Evolutionary conservation across 1,140 invertebrate genomes (phyloP).

Genomic region (Zaprionus lachaisei): DNA sequence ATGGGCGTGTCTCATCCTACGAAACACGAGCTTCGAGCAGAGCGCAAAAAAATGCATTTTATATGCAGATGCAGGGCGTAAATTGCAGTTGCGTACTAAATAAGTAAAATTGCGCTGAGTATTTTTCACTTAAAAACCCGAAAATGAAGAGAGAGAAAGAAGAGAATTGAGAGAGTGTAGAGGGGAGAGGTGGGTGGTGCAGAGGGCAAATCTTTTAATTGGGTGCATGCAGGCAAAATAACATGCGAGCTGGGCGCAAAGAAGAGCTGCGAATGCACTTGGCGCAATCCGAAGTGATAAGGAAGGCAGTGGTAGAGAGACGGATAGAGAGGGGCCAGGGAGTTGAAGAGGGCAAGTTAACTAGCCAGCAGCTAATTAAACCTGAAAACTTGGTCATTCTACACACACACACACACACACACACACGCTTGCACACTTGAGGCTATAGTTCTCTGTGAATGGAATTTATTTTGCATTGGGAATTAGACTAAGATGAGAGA

Average conservation of each 20-base stretch:
- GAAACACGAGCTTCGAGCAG: constrained; percentile 35
- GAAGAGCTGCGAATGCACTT: constrained; percentile 27
- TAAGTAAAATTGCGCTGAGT: constrained; percentile 83
- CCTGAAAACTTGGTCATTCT: constrained; percentile 75
- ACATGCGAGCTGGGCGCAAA: constrained; percentile 75
- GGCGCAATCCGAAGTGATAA: background rate
- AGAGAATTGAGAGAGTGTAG: background rate
- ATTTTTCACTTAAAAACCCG: constrained; percentile 79
- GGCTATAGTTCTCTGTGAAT: constrained; percentile 39
- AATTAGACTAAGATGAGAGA: constrained; percentile 75
- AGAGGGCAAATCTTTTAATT: constrained; percentile 74
- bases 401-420: constrained; percentile 37
- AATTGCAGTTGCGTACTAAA: constrained; percentile 83
- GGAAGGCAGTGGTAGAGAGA: background rate
- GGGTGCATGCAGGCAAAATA: constrained; percentile 82
- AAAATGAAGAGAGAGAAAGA: constrained; percentile 7
- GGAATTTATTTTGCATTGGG: constrained; percentile 65
- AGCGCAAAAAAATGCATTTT: constrained; percentile 70
- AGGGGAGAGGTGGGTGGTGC: constrained; percentile 8
- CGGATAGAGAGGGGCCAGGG: background rate
- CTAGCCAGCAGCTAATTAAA: constrained; percentile 79
- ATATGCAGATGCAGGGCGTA: constrained; percentile 81
- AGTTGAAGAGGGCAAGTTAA: constrained; percentile 66
- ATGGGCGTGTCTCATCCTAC: constrained; percentile 58
- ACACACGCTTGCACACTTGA: constrained; percentile 1